phyloP scores from a whole-genome alignment of 2,888 invertebrate genomes.

The Strigamia transsilvanica region DNA sequence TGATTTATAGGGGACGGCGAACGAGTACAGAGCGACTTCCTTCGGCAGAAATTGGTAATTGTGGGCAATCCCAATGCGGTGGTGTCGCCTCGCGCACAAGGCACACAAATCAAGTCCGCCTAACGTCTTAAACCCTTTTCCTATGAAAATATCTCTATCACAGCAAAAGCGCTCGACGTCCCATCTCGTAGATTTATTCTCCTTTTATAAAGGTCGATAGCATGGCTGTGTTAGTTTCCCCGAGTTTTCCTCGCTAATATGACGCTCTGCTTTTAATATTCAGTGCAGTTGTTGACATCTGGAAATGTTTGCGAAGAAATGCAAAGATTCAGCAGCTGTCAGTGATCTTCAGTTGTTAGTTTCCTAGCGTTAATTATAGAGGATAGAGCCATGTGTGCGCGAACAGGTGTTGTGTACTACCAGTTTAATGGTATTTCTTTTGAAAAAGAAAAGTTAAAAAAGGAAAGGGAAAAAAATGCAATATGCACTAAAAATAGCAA shows the following conservation, averaged over 20 bases:
- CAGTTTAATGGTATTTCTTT: constrained; percentile 24
- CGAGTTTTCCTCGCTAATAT: neutral
- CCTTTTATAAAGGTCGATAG: constrained; percentile 34
- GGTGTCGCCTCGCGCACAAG: constrained; percentile 47
- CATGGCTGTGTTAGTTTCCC: neutral
- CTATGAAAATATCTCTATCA: constrained; percentile 48
- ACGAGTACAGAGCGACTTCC: constrained; percentile 43
- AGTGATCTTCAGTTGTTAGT: constrained; percentile 33
- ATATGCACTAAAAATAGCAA: neutral
- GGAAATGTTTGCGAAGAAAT: constrained; percentile 39
- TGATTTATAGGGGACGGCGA: constrained; percentile 48
- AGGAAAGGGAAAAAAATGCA: neutral
- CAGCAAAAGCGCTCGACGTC: constrained; percentile 5
- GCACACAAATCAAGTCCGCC: constrained; percentile 49
- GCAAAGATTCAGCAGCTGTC: constrained; percentile 33
- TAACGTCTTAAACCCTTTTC: constrained; percentile 48
- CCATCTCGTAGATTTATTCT: neutral
- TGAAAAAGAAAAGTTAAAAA: neutral
- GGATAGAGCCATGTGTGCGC: constrained; percentile 26
- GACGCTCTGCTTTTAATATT: constrained; percentile 23
- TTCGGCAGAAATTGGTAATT: constrained; percentile 49
- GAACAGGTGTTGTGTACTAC: constrained; percentile 40
- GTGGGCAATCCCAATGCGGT: constrained; percentile 49
- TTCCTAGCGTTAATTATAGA: constrained; percentile 26
- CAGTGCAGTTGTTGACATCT: constrained; percentile 46